Percentiles rank a stretch among this genome's conserved stretches.
Evolutionary conservation across 2,113 vertebrate species (phyloP).

Genomic region (Chaenocephalus aceratus): DNA sequence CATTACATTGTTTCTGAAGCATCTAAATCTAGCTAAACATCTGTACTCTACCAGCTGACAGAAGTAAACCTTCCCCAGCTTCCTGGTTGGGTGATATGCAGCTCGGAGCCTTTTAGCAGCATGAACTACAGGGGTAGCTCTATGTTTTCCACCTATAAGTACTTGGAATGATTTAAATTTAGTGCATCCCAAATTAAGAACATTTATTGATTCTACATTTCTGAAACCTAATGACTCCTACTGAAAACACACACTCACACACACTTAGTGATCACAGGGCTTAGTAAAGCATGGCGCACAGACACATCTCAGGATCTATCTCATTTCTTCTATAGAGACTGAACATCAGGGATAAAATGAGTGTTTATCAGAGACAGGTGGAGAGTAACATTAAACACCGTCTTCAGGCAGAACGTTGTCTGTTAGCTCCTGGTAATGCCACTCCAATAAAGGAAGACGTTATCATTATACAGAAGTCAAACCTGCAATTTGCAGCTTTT

Average conservation of each 20-base stretch:
- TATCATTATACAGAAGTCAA: background rate
- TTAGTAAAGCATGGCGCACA: conserved; percentile 33
- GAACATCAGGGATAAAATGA: conserved; percentile 3
- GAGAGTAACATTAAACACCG: background rate
- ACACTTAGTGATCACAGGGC: conserved; percentile 26
- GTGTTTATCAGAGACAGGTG: background rate
- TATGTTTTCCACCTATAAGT: too few species aligned
- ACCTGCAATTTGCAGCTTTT: background rate
- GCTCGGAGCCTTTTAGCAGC: too few species aligned
- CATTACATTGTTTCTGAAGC: background rate
- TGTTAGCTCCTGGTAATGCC: background rate
- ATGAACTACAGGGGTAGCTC: too few species aligned
- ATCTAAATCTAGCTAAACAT: background rate
- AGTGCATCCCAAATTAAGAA: too few species aligned
- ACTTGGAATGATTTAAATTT: too few species aligned
- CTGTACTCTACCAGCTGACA: too few species aligned
- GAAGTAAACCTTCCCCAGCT: background rate
- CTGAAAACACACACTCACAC: too few species aligned
- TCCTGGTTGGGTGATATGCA: too few species aligned
- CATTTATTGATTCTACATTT: too few species aligned
- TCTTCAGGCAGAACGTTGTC: background rate
- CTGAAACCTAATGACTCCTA: too few species aligned
- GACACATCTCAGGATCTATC: conserved; percentile 18
- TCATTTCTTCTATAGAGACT: background rate
- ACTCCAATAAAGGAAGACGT: too few species aligned